Evolutionary conservation across 2,113 vertebrate genomes (phyloP), one percentile per base, ranked within the genome.

Genomic region (Mirza zaza): DNA sequence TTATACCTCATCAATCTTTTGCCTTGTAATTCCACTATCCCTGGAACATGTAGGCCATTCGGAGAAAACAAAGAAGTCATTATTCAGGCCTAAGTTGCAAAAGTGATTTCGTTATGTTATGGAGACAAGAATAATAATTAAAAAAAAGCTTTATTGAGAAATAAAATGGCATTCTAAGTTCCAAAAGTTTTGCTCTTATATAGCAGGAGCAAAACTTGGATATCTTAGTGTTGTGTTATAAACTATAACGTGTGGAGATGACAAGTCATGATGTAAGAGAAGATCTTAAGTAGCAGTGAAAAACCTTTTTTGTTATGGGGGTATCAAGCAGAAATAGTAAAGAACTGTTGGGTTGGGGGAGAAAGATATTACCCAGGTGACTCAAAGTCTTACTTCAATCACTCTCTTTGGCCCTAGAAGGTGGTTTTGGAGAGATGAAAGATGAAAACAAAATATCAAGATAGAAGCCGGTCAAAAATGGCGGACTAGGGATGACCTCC

Each of bases 61-160:
- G 84, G 80, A 89, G 21, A 55, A 96, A 85, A 55, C 13, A 88
- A 92, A 81, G 34, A 96, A 80, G 18, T 84, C 29, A 42, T 93
- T 73, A 77, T 81, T 91, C 20, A 59, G 34, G 32, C 23, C 36
- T 80, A 73, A 92, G 42, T 91, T 95, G 65, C 39, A 84, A 85
- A 96, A 75, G 20, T 89, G 70, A 84, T 67, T 95, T 96, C 76
- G 27, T 70, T 81, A 73, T 83, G 21, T 94, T 77, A 65, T 88
- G 48, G 32, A 84, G 20, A 94, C 7, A 90, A 93, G 8, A 63
- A 3, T 73, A 55, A 67, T 77, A 76, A 82, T 45, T 45, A 45
- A 94, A 88, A 86, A 3, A 23, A 94, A 76, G 0, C 17, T 80
- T 96, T 75, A 15, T 48, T 84, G 63, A 80, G 76, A 90, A 81